These are phyloP conservation scores for Neotragus moschatus DNA, from an alignment of 2,113 vertebrate genomes.

Conservation along the genomic window DNA sequence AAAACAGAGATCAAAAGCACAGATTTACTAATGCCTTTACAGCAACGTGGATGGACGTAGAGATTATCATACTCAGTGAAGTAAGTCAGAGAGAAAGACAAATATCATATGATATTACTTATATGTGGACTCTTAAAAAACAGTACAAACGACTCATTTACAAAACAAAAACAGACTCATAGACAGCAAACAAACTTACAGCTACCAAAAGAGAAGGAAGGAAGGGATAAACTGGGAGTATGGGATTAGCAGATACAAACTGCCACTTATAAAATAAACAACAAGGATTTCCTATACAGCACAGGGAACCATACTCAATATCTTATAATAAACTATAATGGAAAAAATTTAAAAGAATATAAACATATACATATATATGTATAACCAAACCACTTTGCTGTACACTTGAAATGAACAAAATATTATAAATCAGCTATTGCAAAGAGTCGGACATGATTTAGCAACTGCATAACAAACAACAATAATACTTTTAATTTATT, in stretches of 20 bases:
- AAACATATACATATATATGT: not conserved
- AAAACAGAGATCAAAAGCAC: not conserved
- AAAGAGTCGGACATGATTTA: not conserved
- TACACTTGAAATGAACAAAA: not conserved
- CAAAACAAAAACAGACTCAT: not conserved
- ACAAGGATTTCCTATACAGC: not conserved
- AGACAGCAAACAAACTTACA: not conserved
- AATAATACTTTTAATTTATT: not conserved
- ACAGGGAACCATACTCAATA: not conserved
- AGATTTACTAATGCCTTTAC: not conserved
- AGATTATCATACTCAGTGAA: not conserved
- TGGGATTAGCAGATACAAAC: not conserved
- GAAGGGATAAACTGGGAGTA: not conserved
- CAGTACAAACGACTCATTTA: not conserved
- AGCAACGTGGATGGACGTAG: not conserved
- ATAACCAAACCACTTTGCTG: not conserved
- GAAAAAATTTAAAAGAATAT: not conserved
- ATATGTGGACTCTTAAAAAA: not conserved
- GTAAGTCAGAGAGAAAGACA: not conserved
- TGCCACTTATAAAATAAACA: not conserved
- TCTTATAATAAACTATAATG: not conserved
- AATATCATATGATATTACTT: not conserved
- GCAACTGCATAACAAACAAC: not conserved
- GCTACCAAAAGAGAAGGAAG: not conserved
- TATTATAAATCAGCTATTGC: not conserved